Conservation (phyloP, 1,140 invertebrate species). For the Drosophila bifasciata region DNA sequence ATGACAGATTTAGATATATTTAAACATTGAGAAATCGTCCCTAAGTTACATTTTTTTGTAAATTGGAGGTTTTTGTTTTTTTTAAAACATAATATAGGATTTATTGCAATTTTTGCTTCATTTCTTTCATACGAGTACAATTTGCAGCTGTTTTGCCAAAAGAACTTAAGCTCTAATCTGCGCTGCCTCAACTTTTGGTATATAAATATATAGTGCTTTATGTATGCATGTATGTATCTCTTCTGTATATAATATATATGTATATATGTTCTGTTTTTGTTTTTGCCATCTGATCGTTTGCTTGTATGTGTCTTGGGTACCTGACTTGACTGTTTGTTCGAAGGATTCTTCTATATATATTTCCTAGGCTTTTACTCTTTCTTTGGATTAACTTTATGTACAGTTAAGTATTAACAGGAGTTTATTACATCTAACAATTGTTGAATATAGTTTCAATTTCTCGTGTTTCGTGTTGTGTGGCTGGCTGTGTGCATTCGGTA, state of each 20-base stretch:
- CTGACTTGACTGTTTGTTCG: slow-evolving; percentile 74
- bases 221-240: slow-evolving; percentile 56
- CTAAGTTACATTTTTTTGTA: slow-evolving; percentile 32
- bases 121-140: slow-evolving; percentile 50
- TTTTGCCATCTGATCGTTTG: slow-evolving; percentile 59
- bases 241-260: slow-evolving; percentile 48
- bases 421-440: slow-evolving; percentile 38
- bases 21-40: too few species aligned
- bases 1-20: too few species aligned
- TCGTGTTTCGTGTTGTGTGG: slow-evolving; percentile 19
- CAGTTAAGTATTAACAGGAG: slow-evolving; percentile 62
- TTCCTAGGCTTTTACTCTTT: slow-evolving; percentile 32
- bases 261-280: slow-evolving; percentile 48
- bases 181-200: slow-evolving; percentile 42
- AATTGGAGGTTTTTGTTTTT: slow-evolving; percentile 38
- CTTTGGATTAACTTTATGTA: slow-evolving; percentile 48
- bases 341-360: slow-evolving; percentile 25
- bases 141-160: slow-evolving; percentile 48
- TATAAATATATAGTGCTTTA: slow-evolving; percentile 67
- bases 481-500: slow-evolving; percentile 18
- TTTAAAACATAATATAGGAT: slow-evolving; percentile 63
- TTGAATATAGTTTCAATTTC: slow-evolving; percentile 63
- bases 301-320: slow-evolving; percentile 64
- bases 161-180: slow-evolving; percentile 55
- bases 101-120: slow-evolving; percentile 60